Evolutionary conservation across 2,888 invertebrate species (phyloP), one percentile per base, ranked within the genome.

Genomic region (Pharmacophagus antenor): DNA sequence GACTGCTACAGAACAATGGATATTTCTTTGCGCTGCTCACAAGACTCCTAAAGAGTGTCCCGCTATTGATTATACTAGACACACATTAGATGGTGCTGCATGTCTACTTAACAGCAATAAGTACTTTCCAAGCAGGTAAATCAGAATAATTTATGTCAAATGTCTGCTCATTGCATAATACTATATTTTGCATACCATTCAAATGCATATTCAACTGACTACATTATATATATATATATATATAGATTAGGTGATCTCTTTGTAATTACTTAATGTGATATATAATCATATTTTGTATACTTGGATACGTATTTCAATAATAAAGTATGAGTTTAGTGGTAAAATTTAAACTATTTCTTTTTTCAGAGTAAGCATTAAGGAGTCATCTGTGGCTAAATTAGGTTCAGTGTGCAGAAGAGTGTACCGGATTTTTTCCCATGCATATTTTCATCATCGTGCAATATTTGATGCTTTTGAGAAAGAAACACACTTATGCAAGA

Each of bases 1-100:
- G 99, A 99, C 99, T 48, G 99, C 99, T 27, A 99, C 99, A 25
- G 99, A 99, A 86, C 99, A 99, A 79, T 99, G 99, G 99, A 99
- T 99, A 85, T 99, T 99, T 86, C 91, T 99, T 56, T 99, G 99
- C 92, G 99, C 99, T 61, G 99, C 99, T 46, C 99, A 99, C 84
- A 99, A 99, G 92, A 99, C 99, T 65, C 99, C 99, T 44, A 99
- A 99, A 87, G 99, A 99, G 93, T 99, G 99, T 86, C 98, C 99
- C 60, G 99, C 99, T 56, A 99, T 99, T 82, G 99, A 99, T 88
- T 99, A 99, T 78, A 99, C 99, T 1, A 93, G 99, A 70, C 99
- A 99, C 82, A 99, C 99, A 47, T 92, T 99, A 65, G 99, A 99
- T 88, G 99, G 99, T 31, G 99, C 99, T 66, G 99, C 99, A 66